These are phyloP conservation scores for Bubo bubo DNA, from an alignment of 2,113 vertebrate species.

Conservation along the genomic window DNA sequence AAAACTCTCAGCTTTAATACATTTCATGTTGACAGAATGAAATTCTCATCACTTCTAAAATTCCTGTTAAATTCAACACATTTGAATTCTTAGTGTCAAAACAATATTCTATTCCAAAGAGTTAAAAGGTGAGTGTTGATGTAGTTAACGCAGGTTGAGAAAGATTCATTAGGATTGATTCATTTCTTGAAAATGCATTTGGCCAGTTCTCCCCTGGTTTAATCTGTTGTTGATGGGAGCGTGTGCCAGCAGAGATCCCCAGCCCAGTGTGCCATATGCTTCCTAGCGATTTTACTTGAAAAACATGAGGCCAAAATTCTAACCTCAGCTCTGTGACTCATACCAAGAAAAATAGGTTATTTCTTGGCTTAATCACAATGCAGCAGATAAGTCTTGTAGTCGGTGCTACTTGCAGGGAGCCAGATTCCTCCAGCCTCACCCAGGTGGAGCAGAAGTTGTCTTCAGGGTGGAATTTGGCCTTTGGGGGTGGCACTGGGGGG, in stretches of 20 bases:
- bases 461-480: background rate
- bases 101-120: background rate
- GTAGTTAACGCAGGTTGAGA: background rate
- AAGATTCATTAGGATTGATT: background rate
- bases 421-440: background rate
- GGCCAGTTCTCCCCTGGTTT: background rate
- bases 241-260: background rate
- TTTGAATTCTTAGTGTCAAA: background rate
- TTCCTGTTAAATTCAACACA: background rate
- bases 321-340: background rate
- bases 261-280: background rate
- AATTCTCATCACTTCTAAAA: background rate
- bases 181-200: background rate
- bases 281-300: background rate
- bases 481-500: background rate
- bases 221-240: background rate
- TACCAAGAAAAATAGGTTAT: background rate
- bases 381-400: background rate
- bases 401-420: accelerated
- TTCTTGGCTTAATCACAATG: background rate
- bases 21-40: background rate
- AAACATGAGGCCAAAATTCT: background rate
- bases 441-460: background rate
- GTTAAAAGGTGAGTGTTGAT: background rate
- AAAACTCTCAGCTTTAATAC: background rate